A percentile compares a stretch with the other conserved stretches of the same genome.
phyloP scores from a whole-genome alignment of 2,797 vertebrate genomes.

The Salmo trutta region DNA sequence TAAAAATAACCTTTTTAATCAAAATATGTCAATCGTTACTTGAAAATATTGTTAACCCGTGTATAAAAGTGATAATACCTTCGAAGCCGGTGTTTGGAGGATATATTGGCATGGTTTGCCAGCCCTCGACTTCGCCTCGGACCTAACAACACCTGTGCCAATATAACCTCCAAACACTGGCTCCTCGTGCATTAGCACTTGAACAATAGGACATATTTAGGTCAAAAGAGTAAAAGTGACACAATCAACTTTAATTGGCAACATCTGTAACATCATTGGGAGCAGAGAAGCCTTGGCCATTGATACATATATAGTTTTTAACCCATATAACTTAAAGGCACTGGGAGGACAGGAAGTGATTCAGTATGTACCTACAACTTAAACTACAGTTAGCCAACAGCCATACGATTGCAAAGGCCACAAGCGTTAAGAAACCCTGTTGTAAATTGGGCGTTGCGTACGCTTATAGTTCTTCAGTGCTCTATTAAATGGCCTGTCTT shows the following conservation, averaged over 20 bases:
- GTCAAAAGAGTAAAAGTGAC: slow-evolving; percentile 9
- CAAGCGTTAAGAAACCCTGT: neutral
- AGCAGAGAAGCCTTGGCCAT: slow-evolving; percentile 13
- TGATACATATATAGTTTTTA: slow-evolving; percentile 7
- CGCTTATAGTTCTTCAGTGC: neutral
- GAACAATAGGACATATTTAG: neutral
- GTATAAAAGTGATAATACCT: too few species aligned
- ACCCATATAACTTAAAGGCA: slow-evolving; percentile 32
- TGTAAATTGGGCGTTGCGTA: neutral
- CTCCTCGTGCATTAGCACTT: neutral
- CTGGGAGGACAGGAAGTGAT: slow-evolving; percentile 34
- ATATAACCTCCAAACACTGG: too few species aligned
- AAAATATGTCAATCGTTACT: too few species aligned
- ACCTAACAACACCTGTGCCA: too few species aligned
- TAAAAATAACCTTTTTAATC: too few species aligned
- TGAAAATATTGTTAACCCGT: too few species aligned
- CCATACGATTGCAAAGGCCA: neutral
- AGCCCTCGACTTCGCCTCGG: too few species aligned
- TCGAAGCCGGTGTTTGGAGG: too few species aligned
- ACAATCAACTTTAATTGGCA: slow-evolving; percentile 20
- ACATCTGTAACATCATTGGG: slow-evolving; percentile 14
- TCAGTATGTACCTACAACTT: neutral
- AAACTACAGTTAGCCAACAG: slow-evolving; percentile 1
- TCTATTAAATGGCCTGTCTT: neutral
- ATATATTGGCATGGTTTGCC: too few species aligned